Evolutionary conservation across 2,888 invertebrate species (phyloP), one percentile per base, ranked within the genome.

Genomic region (Drosophila gaucha): DNA sequence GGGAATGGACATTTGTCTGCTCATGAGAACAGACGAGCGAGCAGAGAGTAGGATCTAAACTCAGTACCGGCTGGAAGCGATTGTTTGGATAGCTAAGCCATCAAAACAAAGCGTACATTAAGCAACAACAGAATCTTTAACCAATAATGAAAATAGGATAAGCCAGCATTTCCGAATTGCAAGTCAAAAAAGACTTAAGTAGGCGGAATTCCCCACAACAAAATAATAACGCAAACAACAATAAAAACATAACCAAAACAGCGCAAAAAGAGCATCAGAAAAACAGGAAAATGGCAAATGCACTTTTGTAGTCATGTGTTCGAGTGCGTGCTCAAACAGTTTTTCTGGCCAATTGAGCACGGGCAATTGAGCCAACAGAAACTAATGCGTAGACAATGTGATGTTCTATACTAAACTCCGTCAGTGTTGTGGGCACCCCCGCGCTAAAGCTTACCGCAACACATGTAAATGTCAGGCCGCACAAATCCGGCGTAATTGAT

Each of bases 61-160:
- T 18, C 39, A 38, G 36, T 39, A 6, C 20, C 30, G 41, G 44
- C 31, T 41, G 30, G 36, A 59, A 36, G 74, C 28, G 60, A 70
- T 80, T 83, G 86, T 83, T 86, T 79, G 66, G 55, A 50, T 43
- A 77, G 72, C 70, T 86, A 78, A 83, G 80, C 86, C 80, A 70
- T 47, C 63, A 64, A 59, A 83, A 84, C 86, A 86, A 80, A 47
- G 63, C 44, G 66, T 55, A 83, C 79, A 85, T 86, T 87, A 67
- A 68, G 63, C 44, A 69, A 65, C 67, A 54, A 66, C 39, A 57
- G 66, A 66, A 69, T 73, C 70, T 80, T 78, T 79, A 86, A 78
- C 87, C 89, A 87, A 86, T 88, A 89, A 87, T 75, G 83, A 80
- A 88, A 89, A 86, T 77, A 87, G 85, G 90, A 89, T 89, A 85